Evolutionary conservation across 2,797 vertebrate species (phyloP), one percentile per base, ranked within the genome.

Genomic region (Ptychadena robeensis): DNA sequence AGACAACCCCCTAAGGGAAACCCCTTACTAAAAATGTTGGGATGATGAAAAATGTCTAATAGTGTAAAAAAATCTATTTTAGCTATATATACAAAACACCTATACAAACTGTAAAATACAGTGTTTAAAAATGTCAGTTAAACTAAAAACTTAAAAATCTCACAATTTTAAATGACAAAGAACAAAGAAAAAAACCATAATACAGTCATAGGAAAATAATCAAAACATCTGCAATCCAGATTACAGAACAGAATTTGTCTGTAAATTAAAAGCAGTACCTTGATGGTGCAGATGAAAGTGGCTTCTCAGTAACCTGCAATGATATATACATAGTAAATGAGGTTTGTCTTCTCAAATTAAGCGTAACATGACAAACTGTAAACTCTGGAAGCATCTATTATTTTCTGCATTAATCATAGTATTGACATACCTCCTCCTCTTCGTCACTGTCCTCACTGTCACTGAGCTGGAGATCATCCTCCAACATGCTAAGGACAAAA

Each of bases 381-480:
- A 32, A 25, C 0, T 3, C 15, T 30, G 27, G 14, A 64, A 12
- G 1, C 34, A 44, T n/a, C 9, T 35, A 35, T 28, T 12, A 66
- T 31, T 34, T n/a, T 31, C 11, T 10, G 10, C 9, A 75, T 28
- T 5, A 76, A 28, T 3, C 35, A 53, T 48, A 27, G 25, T 11
- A 30, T 77, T 82, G 83, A 91, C 94, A 89, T 74, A 95, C 94
- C 85, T 94, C 92, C 78, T 91, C 92, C 82, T 93, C 90, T 2
- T 86, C 86, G 80, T 90, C 91, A 73, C 92, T 93, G 73, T 92
- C 92, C 82, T 95, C 94, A 73, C 93, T 94, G 86, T 94, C 93
- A 85, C 93, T 95, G 89, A 94, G 87, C 85, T 92, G 91, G 73
- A 94, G 93, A 87, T 94, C 94, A 7, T 93, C 88, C 87, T 91